Evolutionary conservation across 2,113 vertebrate species (phyloP), one percentile per base, ranked within the genome.

Genomic region (Pithys albifrons): DNA sequence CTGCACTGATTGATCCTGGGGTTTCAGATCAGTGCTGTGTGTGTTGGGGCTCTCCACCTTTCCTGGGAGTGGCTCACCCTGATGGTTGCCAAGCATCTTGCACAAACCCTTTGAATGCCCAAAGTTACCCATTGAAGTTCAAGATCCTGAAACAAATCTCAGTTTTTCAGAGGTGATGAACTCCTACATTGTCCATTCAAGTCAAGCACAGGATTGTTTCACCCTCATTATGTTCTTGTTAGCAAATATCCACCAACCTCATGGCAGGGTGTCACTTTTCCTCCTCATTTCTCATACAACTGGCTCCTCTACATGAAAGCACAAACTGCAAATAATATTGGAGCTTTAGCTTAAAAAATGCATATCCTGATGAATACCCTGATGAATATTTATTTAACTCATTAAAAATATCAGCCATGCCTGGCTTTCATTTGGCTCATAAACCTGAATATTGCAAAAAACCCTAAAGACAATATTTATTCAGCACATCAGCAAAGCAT

Each of bases 381-480:
- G 69, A 67, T 91, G 91, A 93, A 95, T 94, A 96, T 92, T 91
- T 96, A 96, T 93, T 88, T 69, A 81, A 61, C 85, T 93, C 71
- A 77, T 95, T 88, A 89, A 84, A 91, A 93, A 83, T 83, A 91
- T 80, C 81, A 75, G 51, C 84, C 37, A n/a, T 88, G 79, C 74
- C 74, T 85, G 55, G 43, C 69, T 95, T 92, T 92, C 75, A 77
- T 89, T 96, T 93, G 91, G 79, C 48, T 93, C 67, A 72, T 69
- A 95, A 94, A 92, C 94, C 81, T 95, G 86, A 91, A 86, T 89
- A 91, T 67, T 86, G 85, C 0, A 1, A 71, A 91, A 90, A 87
- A 52, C 2, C 2, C 43, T 49, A 84, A 74, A 64, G 80, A 69
- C 65, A 94, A 65, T 95, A 82, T 95, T 94, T 93, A 85, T 84